Conservation (phyloP, 2,888 invertebrate species). For the Seira musarum region DNA sequence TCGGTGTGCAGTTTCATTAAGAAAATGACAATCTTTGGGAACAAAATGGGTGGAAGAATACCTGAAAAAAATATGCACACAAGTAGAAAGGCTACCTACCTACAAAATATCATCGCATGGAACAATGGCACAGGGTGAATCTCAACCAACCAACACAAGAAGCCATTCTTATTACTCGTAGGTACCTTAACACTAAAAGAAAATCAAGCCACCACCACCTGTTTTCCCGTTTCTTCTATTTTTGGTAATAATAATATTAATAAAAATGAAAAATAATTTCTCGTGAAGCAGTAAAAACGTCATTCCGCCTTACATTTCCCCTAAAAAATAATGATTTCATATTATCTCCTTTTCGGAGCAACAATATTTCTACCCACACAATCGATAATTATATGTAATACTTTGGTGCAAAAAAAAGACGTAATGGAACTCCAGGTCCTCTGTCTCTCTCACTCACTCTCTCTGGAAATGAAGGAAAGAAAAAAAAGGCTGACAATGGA, state of each 20-base stretch:
- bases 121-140: not conserved
- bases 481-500: not conserved
- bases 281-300: not conserved
- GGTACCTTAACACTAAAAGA: no score
- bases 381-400: conserved; percentile 36
- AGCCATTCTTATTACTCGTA: not conserved
- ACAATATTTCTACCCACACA: conserved; percentile 17
- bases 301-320: not conserved
- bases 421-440: no score
- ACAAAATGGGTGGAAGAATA: not conserved
- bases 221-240: not conserved
- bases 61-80: no score
- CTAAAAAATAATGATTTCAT: not conserved
- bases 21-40: conserved; percentile 47
- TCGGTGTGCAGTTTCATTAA: conserved; percentile 40
- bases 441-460: no score
- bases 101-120: no score
- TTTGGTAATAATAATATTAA: not conserved
- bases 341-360: not conserved
- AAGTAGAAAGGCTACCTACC: no score
- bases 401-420: not conserved
- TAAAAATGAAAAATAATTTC: not conserved
- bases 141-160: not conserved
- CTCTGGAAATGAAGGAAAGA: not conserved
- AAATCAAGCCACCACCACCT: not conserved